Evolutionary conservation across 2,113 vertebrate genomes (phyloP), one percentile per base, ranked within the genome.

Genomic region (Oplegnathus fasciatus): DNA sequence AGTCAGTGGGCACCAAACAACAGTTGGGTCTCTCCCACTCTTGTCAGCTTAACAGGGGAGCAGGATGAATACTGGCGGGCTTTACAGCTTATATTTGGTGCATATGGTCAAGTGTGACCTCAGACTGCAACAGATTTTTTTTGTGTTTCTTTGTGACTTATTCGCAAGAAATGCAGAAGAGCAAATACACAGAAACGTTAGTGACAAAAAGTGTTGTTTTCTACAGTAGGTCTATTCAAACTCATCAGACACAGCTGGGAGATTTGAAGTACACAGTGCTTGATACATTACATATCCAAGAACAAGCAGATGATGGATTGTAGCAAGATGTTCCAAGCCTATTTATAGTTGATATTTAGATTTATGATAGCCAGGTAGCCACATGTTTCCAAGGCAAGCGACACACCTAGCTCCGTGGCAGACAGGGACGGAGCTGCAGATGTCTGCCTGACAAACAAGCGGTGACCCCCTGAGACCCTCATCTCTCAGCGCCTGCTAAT

Each of bases 381-480:
- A 82, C 82, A 74, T 83, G 88, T 87, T 87, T 89, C 81, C 84
- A 80, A 90, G 76, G 85, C 83, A 84, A 93, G 84, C 81, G 82
- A 86, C 86, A 84, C 79, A 82, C 75, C 72, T 78, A 80, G 83
- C 69, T 66, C 61, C 13, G 37, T 78, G 83, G 90, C 82, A 82
- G 85, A 91, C 88, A 84, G 91, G 80, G 65, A 93, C 64, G 64
- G 83, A 90, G 89, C 93, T 94, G 88, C 94, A 96, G 94, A 94
- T 96, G 94, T 94, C 93, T 89, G 85, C 85, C 87, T 94, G 91
- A 94, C 92, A 95, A 96, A 96, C 94, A 95, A 92, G 88, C 88
- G 5, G 40, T 90, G 92, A 94, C 94, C 93, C 93, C 89, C 75
- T 67, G 94, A 94, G 94, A 95, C 94, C 92, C 74, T 75, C 75